Conservation (phyloP, 2,113 vertebrate genomes). For the Cyanoramphus novaezelandiae region DNA sequence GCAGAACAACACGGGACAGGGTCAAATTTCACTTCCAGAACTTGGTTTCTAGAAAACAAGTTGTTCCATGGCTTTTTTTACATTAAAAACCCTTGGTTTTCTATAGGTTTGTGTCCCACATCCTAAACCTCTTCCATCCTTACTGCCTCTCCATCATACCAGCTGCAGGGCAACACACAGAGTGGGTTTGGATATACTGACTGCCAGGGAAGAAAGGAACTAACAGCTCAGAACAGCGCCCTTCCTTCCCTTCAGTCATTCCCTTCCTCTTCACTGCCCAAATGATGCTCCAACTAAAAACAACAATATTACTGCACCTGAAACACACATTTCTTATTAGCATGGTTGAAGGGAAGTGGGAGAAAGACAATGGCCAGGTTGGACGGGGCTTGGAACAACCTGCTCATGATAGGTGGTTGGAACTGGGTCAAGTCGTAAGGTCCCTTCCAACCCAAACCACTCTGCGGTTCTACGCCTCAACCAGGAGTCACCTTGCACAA, state of each 20-base stretch:
- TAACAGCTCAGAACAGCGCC: neutral
- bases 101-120: neutral
- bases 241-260: neutral
- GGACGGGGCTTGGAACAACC: neutral
- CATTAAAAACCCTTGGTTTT: neutral
- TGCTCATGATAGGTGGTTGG: neutral
- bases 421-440: neutral
- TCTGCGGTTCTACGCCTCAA: neutral
- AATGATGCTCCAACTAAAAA: rapidly evolving
- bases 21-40: neutral
- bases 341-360: neutral
- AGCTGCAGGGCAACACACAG: rapidly evolving
- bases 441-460: neutral
- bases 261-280: neutral
- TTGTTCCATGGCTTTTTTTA: neutral
- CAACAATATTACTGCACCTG: neutral
- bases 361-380: neutral
- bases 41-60: neutral
- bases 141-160: rapidly evolving
- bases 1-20: rapidly evolving
- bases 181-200: neutral
- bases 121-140: neutral
- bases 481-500: neutral
- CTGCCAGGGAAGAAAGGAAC: neutral
- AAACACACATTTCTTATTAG: rapidly evolving